Base-by-base conservation (phyloP, 2,888 invertebrate genomes). In the Chloroclysta siterata region DNA sequence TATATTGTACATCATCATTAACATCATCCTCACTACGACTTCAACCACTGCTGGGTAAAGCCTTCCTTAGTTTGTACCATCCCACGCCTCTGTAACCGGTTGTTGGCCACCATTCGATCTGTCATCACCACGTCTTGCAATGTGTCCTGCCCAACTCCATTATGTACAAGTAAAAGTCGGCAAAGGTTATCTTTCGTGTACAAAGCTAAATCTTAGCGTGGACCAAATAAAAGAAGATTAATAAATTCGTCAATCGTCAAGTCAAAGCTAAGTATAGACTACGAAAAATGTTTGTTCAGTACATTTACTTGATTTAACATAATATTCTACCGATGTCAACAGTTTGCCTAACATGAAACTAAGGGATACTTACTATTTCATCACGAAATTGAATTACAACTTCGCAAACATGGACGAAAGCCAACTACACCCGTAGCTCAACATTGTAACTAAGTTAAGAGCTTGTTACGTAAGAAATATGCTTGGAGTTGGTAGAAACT, bases 301-400 rank as follows among this genome's bases (percentile, higher is more conserved):
- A 54, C 22, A 42, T 50, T 52, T 59, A 42, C 53, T 62, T 65
- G 60, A 66, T 66, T 63, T 68, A 65, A 59, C 44, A 44, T 60
- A 55, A 39, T 62, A 0, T 65, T 57, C 39, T 29, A 60, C 44
- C 36, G 22, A 53, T 56, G 55, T 41, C 39, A 55, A 52, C 51
- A 54, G 14, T 39, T 36, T 29, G 50, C 29, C 36, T 44, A 36
- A 28, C 39, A 46, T 39, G 52, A 52, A 62, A 53, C 41, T 53
- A 41, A 52, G 57, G 14, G 41, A 48, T 56, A 42, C 42, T 29
- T 55, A 48, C 47, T 56, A 53, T 53, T 51, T 39, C 53, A 41
- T 28, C 52, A 57, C 44, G 42, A 53, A 56, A 56, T 48, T 53
- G 41, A 62, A 29, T 57, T 57, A 51, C 15, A 65, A 65, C 41